Evolutionary conservation across 2,113 vertebrate genomes (phyloP).

Genomic region (Festucalex cinctus): DNA sequence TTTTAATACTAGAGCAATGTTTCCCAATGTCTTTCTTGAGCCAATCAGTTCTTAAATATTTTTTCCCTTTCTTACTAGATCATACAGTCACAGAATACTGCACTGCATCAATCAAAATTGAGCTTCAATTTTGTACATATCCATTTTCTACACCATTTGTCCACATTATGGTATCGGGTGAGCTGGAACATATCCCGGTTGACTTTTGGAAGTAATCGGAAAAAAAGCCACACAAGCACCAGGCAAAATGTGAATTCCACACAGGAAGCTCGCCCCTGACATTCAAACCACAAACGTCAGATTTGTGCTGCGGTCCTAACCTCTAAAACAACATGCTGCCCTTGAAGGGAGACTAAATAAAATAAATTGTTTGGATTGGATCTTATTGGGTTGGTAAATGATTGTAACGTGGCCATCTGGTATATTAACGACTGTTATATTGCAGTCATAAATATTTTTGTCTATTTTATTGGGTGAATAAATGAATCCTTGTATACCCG

Average conservation of each 20-base stretch:
- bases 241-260: not conserved
- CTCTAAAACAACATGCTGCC: not conserved
- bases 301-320: too few relatives aligned
- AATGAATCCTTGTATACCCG: not conserved
- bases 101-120: not conserved
- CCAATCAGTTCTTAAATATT: not conserved
- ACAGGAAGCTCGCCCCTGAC: not conserved
- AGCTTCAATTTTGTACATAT: too few relatives aligned
- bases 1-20: not conserved
- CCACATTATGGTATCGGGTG: not conserved
- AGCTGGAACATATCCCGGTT: not conserved
- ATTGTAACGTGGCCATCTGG: not conserved
- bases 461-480: not conserved
- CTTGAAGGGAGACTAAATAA: not conserved
- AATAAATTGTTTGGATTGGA: not conserved
- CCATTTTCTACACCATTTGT: too few relatives aligned
- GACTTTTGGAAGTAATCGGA: not conserved
- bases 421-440: not conserved
- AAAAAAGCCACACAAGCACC: too few relatives aligned
- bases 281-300: not conserved
- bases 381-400: not conserved
- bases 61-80: not conserved
- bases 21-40: not conserved
- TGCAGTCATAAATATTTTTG: not conserved
- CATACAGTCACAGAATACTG: not conserved